Percentiles rank a stretch among this genome's conserved stretches.
phyloP scores from a whole-genome alignment of 1,140 invertebrate species.

The Drosophila asahinai region DNA sequence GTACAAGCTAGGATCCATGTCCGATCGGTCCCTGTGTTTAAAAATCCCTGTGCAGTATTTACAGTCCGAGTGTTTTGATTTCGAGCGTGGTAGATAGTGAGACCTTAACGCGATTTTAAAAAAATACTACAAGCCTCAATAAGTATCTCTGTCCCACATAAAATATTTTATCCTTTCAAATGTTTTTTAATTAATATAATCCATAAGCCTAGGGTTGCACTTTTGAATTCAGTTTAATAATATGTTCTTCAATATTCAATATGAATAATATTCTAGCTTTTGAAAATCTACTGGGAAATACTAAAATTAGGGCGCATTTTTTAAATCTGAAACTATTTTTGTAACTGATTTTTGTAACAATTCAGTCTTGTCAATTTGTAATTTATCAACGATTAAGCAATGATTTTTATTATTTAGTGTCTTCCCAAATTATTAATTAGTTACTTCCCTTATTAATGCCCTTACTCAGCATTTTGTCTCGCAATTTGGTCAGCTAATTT shows the following conservation, averaged over 20 bases:
- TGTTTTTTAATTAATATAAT: no score
- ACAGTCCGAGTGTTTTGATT: not conserved
- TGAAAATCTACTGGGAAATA: not conserved
- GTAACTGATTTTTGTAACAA: no score
- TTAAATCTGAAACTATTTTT: not conserved
- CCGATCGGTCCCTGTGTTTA: not conserved
- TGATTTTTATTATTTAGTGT: not conserved
- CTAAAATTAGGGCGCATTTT: not conserved
- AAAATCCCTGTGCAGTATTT: not conserved
- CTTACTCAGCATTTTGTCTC: not conserved
- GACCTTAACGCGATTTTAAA: not conserved
- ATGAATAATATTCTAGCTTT: not conserved
- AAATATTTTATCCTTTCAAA: no score
- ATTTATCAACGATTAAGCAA: not conserved
- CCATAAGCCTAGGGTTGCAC: no score
- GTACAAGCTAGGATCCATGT: conserved; percentile 39
- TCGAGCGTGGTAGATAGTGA: not conserved
- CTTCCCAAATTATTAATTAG: not conserved
- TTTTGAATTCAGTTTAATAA: no score
- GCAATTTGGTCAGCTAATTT: not conserved
- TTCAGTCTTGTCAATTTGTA: no score
- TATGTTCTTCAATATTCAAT: no score
- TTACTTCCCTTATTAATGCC: not conserved
- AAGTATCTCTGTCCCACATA: no score
- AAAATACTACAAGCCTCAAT: not conserved